These are phyloP conservation scores for Hirtodrosophila trivittata DNA, from an alignment of 2,888 invertebrate genomes.

Conservation along the genomic window DNA sequence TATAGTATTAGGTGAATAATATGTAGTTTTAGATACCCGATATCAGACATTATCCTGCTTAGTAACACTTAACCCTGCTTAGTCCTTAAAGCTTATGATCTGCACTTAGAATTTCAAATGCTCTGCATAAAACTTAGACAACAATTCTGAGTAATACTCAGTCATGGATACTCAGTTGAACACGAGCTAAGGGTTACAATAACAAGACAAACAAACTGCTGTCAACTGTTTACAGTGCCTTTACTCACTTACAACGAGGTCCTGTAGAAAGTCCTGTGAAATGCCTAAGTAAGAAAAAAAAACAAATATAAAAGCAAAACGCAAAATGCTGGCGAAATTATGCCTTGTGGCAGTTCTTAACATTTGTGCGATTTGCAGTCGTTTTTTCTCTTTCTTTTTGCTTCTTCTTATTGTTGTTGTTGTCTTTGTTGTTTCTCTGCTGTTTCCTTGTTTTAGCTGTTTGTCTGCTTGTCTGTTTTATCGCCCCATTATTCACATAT, in stretches of 20 bases:
- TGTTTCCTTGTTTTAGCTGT: constrained; percentile 26
- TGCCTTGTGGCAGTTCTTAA: constrained; percentile 66
- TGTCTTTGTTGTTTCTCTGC: constrained; percentile 15
- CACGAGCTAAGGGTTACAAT: constrained; percentile 38
- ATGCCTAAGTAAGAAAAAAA: constrained; percentile 45
- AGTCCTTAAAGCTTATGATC: constrained; percentile 31
- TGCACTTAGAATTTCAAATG: constrained; percentile 35
- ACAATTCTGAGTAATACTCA: constrained; percentile 40
- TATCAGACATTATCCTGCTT: constrained; percentile 5
- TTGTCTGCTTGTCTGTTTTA: constrained; percentile 62
- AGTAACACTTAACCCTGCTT: constrained; percentile 11
- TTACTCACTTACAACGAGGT: constrained; percentile 12
- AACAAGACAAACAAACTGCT: constrained; percentile 51
- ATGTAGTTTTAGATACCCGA: no score
- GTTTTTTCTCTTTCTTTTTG: constrained; percentile 21
- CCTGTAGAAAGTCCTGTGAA: constrained; percentile 22
- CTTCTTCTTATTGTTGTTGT: constrained; percentile 12
- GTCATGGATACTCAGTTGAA: constrained; percentile 25
- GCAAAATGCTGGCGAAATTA: constrained; percentile 58
- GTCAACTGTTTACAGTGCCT: constrained; percentile 61
- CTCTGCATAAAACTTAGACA: constrained; percentile 2
- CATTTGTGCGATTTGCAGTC: constrained; percentile 63
- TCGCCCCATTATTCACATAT: constrained; percentile 72
- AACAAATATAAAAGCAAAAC: constrained; percentile 27
- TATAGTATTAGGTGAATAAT: no score